phyloP scores from a whole-genome alignment of 1,140 invertebrate genomes.

The Caenorhabditis remanei region DNA sequence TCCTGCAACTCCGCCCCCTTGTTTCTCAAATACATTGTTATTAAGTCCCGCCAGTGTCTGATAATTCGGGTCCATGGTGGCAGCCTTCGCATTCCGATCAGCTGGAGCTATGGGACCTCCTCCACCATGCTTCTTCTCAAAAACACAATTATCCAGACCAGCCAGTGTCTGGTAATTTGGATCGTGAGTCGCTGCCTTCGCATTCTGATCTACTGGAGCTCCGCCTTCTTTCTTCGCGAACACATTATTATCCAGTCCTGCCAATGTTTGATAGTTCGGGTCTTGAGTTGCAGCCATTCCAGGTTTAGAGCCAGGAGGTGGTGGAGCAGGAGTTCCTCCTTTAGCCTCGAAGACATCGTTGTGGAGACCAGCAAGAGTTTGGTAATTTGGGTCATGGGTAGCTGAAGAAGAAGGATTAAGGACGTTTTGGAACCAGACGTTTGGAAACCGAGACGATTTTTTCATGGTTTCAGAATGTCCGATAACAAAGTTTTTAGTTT shows the following conservation, averaged over 20 bases:
- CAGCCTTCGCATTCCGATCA: slow-evolving; percentile 14
- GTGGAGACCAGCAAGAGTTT: slow-evolving; percentile 14
- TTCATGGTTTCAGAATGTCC: no score
- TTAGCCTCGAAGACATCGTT: slow-evolving; percentile 16
- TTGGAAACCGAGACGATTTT: no score
- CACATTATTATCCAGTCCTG: slow-evolving; percentile 10
- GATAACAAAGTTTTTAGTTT: no score
- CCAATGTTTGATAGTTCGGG: slow-evolving; percentile 44
- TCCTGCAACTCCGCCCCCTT: slow-evolving; percentile 28
- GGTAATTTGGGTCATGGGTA: slow-evolving; percentile 25
- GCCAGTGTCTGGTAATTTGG: slow-evolving; percentile 6
- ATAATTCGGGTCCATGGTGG: slow-evolving; percentile 2
- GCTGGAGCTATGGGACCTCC: not conserved
- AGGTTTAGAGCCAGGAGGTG: not conserved
- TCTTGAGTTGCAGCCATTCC: slow-evolving; percentile 41
- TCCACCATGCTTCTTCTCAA: slow-evolving; percentile 14
- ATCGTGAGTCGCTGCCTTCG: slow-evolving; percentile 1
- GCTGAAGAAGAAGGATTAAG: not conserved
- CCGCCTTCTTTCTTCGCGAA: slow-evolving; percentile 31
- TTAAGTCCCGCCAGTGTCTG: slow-evolving; percentile 57
- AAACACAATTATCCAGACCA: not conserved
- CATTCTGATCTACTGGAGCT: not conserved
- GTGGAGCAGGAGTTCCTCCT: not conserved
- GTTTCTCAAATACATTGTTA: slow-evolving; percentile 64
- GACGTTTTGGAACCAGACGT: no score